These are phyloP conservation scores for Listronotus oregonensis DNA, from an alignment of 1,140 invertebrate species.

Conservation along the genomic window DNA sequence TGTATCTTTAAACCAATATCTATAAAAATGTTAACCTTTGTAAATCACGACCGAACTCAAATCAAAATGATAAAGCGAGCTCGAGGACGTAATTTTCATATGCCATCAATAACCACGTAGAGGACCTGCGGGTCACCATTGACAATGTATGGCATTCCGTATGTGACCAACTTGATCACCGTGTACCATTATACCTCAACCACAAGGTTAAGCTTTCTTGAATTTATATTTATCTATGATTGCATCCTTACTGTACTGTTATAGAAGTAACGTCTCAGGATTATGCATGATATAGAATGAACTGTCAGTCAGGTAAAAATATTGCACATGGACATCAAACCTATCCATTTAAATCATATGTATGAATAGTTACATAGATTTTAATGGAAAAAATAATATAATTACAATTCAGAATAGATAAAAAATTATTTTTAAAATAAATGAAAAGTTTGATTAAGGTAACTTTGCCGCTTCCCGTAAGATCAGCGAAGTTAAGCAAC, in stretches of 20 bases:
- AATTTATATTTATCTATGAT: slow-evolving; percentile 14
- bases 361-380: background rate
- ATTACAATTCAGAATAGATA: no score
- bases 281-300: background rate
- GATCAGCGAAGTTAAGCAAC: no score
- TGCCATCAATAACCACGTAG: slow-evolving; percentile 25
- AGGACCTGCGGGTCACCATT: slow-evolving; percentile 27
- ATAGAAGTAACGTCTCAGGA: background rate
- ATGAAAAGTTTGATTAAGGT: no score
- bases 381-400: no score
- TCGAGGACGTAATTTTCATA: slow-evolving; percentile 27
- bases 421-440: no score
- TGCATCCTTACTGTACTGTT: slow-evolving; percentile 2
- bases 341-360: background rate
- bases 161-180: slow-evolving; percentile 31
- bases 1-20: no score
- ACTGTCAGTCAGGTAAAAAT: background rate
- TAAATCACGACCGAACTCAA: slow-evolving; percentile 17
- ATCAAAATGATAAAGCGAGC: slow-evolving; percentile 5
- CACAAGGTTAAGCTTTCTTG: slow-evolving; percentile 12
- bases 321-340: background rate
- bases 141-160: slow-evolving; percentile 29
- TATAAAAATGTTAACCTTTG: no score
- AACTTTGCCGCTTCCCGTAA: no score
- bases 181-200: slow-evolving; percentile 17